phyloP scores from a whole-genome alignment of 2,888 invertebrate species.

The Perizoma affinitatum region DNA sequence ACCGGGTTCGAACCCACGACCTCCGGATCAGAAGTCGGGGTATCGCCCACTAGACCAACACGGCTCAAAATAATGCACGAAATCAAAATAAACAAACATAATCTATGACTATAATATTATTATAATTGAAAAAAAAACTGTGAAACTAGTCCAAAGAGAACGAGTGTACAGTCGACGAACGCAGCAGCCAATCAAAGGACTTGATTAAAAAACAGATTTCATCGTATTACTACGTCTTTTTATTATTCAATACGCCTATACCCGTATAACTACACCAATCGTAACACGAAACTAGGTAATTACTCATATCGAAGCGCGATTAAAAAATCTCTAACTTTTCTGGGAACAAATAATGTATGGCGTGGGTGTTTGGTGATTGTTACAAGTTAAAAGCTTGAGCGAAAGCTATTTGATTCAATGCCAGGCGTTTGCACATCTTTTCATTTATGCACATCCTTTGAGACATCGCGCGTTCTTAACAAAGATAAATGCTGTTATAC shows the following conservation, averaged over 20 bases:
- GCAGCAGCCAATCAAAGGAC: conserved; percentile 4
- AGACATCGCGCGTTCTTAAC: no score
- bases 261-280: conserved; percentile 42
- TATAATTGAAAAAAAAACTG: no score
- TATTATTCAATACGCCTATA: conserved; percentile 42
- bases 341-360: conserved; percentile 71
- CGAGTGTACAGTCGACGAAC: no score
- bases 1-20: no score
- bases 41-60: no score
- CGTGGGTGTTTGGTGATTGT: conserved; percentile 58
- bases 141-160: conserved; percentile 2
- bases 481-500: no score
- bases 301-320: conserved; percentile 62
- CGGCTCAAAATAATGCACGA: no score
- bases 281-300: conserved; percentile 56
- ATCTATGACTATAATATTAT: no score
- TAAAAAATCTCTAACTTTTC: conserved; percentile 69
- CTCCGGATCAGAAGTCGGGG: no score
- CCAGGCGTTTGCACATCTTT: no score
- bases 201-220: conserved; percentile 25
- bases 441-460: no score
- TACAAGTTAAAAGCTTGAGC: conserved; percentile 38
- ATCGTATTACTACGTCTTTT: conserved; percentile 30
- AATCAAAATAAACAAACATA: no score
- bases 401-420: conserved; percentile 3